Conservation (phyloP, 2,888 invertebrate genomes). For the Lasius fuliginosus region DNA sequence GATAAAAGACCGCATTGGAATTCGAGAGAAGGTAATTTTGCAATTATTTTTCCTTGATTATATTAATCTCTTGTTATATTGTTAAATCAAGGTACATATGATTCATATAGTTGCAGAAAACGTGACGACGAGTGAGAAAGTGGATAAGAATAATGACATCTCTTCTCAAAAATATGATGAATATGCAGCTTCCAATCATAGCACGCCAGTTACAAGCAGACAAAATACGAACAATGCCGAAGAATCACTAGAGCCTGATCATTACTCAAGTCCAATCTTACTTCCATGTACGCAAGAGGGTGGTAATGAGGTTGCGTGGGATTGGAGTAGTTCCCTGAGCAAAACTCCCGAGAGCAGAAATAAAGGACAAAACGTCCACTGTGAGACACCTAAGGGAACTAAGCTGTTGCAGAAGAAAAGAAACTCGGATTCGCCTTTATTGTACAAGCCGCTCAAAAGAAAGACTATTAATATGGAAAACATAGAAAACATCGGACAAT, state of each 20-base stretch:
- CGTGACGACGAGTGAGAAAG: background rate
- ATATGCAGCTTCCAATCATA: constrained; percentile 54
- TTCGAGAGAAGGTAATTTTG: background rate
- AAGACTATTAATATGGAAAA: constrained; percentile 75
- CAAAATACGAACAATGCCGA: constrained; percentile 36
- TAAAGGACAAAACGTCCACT: constrained; percentile 10
- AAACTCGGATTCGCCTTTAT: constrained; percentile 78
- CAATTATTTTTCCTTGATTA: background rate
- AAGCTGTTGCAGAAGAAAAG: constrained; percentile 75
- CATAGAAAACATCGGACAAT: constrained; percentile 75
- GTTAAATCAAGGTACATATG: background rate
- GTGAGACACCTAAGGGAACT: constrained; percentile 76
- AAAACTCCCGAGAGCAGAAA: constrained; percentile 53
- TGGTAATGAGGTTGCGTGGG: constrained; percentile 86
- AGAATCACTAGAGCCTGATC: constrained; percentile 68
- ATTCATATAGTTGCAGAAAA: background rate
- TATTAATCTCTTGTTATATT: background rate
- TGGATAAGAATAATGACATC: constrained; percentile 24
- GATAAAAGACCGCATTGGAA: background rate
- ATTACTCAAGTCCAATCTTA: constrained; percentile 79
- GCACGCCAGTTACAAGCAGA: constrained; percentile 72
- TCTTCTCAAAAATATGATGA: constrained; percentile 37
- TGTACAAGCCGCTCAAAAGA: constrained; percentile 77
- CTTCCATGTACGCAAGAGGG: constrained; percentile 85
- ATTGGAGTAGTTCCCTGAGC: constrained; percentile 86